phyloP scores from a whole-genome alignment of 2,888 invertebrate genomes.

The Ornithoptera alexandrae region DNA sequence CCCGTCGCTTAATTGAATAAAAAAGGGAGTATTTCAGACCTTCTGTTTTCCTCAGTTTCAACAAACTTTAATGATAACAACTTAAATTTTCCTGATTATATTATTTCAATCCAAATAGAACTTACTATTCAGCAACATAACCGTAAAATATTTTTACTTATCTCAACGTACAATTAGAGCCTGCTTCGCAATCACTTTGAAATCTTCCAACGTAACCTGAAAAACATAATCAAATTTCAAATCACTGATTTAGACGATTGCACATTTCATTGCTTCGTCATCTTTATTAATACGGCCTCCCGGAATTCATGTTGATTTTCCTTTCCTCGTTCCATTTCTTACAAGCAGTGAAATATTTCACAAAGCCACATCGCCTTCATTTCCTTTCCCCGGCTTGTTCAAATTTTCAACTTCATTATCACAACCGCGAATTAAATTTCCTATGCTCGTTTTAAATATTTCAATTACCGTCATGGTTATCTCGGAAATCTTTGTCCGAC shows the following conservation, averaged over 20 bases:
- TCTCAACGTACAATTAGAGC: too few species aligned
- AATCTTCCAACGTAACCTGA: not conserved
- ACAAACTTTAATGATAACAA: too few species aligned
- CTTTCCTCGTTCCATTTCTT: not conserved
- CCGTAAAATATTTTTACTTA: too few species aligned
- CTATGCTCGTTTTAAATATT: constrained; percentile 26
- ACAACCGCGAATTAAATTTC: constrained; percentile 25
- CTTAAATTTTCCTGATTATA: too few species aligned
- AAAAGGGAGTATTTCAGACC: too few species aligned
- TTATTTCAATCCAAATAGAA: too few species aligned
- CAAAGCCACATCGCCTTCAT: constrained; percentile 19
- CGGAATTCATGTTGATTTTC: not conserved
- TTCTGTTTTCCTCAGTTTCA: too few species aligned
- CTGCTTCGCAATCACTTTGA: too few species aligned
- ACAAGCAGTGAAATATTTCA: constrained; percentile 19
- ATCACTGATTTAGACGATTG: not conserved
- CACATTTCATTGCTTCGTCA: constrained; percentile 9
- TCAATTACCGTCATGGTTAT: constrained; percentile 24
- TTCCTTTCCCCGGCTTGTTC: constrained; percentile 18
- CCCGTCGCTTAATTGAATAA: too few species aligned
- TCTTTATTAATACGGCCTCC: constrained; percentile 4
- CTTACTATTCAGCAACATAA: too few species aligned
- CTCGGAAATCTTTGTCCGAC: constrained; percentile 17
- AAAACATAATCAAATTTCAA: not conserved
- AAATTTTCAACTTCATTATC: constrained; percentile 24